Base-by-base conservation (phyloP, 2,888 invertebrate genomes). In the Zeuzera pyrina region DNA sequence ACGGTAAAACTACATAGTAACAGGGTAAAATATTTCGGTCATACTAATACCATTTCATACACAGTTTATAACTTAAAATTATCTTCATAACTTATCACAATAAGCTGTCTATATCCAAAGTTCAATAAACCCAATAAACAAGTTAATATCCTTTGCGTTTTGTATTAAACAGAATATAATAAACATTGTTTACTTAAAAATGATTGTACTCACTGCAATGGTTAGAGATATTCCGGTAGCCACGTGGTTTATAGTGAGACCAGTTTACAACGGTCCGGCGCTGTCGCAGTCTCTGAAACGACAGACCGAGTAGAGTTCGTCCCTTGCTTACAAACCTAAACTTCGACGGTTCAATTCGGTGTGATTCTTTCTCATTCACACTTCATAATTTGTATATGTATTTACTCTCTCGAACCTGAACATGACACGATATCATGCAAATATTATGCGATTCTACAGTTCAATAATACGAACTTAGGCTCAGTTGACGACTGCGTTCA, bases 231-330 rank as follows among this genome's bases (percentile, higher is more conserved):
- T 36, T 29, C 52, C 43, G 56, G 61, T 70, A 65, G 63, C 74
- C 81, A 81, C 81, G 81, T 81, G 81, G 62, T 71, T 49, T 41
- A 33, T 40, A 42, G 29, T 28, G 30, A 38, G 40, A 43, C 49
- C 52, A 57, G 49, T 40, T 43, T 46, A 37, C 33, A 57, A 64
- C 54, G 42, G 60, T 64, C 71, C 68, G 61, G 43, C 57, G 62
- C 71, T 71, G 71, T 58, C 76, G 73, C 60, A 49, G 43, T 64
- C 61, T 57, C 49, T 54, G 62, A 68, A 68, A 68, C 77, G 76
- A 81, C 79, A 71, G 79, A 49, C 69, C 59, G 48, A 26, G 26
- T 3, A 15, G 12, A 15, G 37, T 30, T 34, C 23, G n/a, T 21
- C 12, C 26, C 16, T 16, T 29, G 10, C 31, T 25, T 26, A 31